phyloP scores from a whole-genome alignment of 2,888 invertebrate species.

The Cerceris rybyensis region DNA sequence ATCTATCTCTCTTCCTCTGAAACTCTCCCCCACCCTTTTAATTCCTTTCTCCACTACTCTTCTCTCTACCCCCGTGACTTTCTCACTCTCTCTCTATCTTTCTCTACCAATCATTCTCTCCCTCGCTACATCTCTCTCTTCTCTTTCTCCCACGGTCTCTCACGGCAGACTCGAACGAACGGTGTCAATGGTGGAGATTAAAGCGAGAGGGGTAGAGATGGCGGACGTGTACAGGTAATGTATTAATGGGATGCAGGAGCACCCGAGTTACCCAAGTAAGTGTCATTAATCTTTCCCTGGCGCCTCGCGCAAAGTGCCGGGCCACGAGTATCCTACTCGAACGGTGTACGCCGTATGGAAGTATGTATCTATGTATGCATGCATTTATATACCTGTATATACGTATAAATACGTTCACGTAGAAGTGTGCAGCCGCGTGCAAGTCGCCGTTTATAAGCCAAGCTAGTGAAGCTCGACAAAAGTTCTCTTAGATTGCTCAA shows the following conservation, averaged over 20 bases:
- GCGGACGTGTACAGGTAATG: conserved; percentile 61
- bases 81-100: no score
- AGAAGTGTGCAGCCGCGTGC: no score
- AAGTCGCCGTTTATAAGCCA: conserved; percentile 2
- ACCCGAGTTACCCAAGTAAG: conserved; percentile 64
- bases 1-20: no score
- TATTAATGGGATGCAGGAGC: conserved; percentile 72
- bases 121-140: no score
- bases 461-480: conserved; percentile 28
- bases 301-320: conserved; percentile 57
- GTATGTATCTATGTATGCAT: no score
- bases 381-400: no score
- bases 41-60: no score
- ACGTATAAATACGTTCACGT: background rate
- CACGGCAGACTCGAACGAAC: conserved; percentile 24
- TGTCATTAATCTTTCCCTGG: conserved; percentile 71
- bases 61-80: no score
- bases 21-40: no score
- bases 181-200: conserved; percentile 54
- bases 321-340: conserved; percentile 32
- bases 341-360: conserved; percentile 1
- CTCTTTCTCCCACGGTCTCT: background rate
- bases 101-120: no score
- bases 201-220: conserved; percentile 42
- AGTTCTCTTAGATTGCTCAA: conserved; percentile 34